Percentiles rank a stretch among this genome's conserved stretches.
Conservation (phyloP, 2,797 vertebrate species). For the Enteromius radiatus region DNA sequence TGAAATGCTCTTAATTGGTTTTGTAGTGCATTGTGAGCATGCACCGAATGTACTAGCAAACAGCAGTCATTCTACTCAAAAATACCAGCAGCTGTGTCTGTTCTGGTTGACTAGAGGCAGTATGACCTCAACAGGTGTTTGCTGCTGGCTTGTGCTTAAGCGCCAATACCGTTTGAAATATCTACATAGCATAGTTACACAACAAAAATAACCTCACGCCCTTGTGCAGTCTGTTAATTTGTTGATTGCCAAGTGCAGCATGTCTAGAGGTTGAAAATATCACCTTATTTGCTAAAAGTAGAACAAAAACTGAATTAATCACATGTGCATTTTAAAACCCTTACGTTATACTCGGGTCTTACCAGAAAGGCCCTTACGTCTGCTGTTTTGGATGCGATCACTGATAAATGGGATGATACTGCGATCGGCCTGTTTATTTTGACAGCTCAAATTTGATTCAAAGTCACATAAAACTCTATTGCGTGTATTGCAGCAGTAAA, state of each 20-base stretch:
- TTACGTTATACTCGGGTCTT: neutral
- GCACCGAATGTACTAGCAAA: neutral
- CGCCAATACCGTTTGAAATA: constrained; percentile 32
- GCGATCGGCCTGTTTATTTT: constrained; percentile 19
- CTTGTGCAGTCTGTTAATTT: constrained; percentile 55
- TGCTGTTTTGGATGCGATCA: constrained; percentile 11
- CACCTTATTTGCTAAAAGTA: constrained; percentile 14
- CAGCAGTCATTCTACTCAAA: constrained; percentile 37
- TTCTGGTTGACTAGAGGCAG: constrained; percentile 52
- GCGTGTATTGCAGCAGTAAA: constrained; percentile 33
- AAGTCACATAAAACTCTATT: constrained; percentile 20
- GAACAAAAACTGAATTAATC: neutral
- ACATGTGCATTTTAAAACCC: neutral
- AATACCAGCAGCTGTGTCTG: constrained; percentile 59
- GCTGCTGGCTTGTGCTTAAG: constrained; percentile 47
- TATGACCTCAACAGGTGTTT: constrained; percentile 59
- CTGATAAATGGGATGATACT: constrained; percentile 26
- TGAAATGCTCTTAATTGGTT: constrained; percentile 15
- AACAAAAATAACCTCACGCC: constrained; percentile 48
- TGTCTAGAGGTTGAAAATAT: constrained; percentile 31
- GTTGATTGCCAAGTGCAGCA: constrained; percentile 43
- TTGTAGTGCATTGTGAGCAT: constrained; percentile 32
- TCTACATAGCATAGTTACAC: constrained; percentile 50
- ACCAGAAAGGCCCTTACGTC: neutral
- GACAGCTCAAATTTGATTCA: constrained; percentile 26